A percentile compares a stretch with the other conserved stretches of the same genome.
These are phyloP conservation scores for Cloeon dipterum DNA, from an alignment of 2,888 invertebrate genomes.

Conservation along the genomic window DNA sequence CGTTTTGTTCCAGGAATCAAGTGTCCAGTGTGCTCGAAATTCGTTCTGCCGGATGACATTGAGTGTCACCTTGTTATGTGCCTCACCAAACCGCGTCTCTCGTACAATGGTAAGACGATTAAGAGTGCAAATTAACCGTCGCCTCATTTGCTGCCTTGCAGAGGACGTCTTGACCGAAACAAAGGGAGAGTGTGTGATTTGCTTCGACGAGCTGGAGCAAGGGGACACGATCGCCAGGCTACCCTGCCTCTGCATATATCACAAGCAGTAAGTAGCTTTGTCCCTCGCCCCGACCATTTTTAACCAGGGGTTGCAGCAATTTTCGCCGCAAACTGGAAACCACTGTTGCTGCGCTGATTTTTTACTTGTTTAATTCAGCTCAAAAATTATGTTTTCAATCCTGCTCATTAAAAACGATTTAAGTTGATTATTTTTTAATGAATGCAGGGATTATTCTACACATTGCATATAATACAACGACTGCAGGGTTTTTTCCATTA, in stretches of 20 bases:
- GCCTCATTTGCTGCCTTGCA: no score
- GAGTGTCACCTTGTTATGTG: conserved; percentile 99
- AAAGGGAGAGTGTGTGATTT: conserved; percentile 98
- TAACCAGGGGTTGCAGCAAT: no score
- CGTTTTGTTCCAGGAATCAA: conserved; percentile 74
- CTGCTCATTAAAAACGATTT: no score
- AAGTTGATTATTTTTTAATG: no score
- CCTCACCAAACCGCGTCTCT: conserved; percentile 95
- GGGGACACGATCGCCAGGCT: conserved; percentile 95
- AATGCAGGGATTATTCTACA: no score
- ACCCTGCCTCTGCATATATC: conserved; percentile 98
- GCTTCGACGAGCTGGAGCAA: conserved; percentile 85
- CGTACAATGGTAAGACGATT: conserved; percentile 73
- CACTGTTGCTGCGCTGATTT: no score
- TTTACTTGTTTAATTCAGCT: no score
- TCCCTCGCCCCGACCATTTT: no score
- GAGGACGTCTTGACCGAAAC: conserved; percentile 91
- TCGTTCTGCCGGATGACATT: conserved; percentile 93
- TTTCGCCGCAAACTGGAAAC: no score
- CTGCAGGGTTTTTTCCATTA: no score
- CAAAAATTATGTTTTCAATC: no score
- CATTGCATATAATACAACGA: no score
- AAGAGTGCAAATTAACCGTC: not conserved
- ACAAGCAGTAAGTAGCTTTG: conserved; percentile 57
- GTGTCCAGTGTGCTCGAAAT: conserved; percentile 98